Evolutionary conservation across 2,797 vertebrate species (phyloP).

Genomic region (Amblyraja radiata): DNA sequence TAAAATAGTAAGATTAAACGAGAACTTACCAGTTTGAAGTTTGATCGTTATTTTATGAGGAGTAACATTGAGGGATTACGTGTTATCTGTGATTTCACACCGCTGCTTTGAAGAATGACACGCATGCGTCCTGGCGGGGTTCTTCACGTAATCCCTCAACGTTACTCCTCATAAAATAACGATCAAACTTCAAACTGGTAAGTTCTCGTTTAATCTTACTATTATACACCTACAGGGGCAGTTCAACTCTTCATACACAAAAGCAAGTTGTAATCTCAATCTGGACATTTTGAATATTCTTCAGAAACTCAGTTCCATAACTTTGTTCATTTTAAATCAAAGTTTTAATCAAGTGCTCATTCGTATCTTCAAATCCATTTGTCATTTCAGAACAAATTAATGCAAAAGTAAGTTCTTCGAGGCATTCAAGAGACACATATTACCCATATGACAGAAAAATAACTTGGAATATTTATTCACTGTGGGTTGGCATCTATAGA

Average conservation of each 20-base stretch:
- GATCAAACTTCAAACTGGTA: no score
- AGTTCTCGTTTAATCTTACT: no score
- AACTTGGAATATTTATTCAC: not conserved
- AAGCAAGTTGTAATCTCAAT: not conserved
- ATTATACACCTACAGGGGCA: not conserved
- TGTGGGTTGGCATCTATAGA: not conserved
- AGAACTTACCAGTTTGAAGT: no score
- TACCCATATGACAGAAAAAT: not conserved
- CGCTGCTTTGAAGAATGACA: no score
- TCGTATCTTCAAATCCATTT: not conserved
- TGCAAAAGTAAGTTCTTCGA: not conserved
- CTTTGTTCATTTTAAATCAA: not conserved
- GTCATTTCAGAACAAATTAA: constrained; percentile 15
- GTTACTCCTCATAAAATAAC: no score
- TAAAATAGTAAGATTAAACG: no score
- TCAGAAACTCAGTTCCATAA: not conserved
- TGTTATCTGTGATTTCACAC: no score
- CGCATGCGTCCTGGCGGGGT: no score
- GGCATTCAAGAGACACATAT: not conserved
- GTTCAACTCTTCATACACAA: not conserved
- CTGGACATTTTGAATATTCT: not conserved
- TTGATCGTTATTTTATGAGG: no score
- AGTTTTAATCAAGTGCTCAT: not conserved
- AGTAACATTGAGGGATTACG: no score
- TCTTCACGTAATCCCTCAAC: no score